Conservation (phyloP, 1,140 invertebrate genomes). For the Triops cancriformis region DNA sequence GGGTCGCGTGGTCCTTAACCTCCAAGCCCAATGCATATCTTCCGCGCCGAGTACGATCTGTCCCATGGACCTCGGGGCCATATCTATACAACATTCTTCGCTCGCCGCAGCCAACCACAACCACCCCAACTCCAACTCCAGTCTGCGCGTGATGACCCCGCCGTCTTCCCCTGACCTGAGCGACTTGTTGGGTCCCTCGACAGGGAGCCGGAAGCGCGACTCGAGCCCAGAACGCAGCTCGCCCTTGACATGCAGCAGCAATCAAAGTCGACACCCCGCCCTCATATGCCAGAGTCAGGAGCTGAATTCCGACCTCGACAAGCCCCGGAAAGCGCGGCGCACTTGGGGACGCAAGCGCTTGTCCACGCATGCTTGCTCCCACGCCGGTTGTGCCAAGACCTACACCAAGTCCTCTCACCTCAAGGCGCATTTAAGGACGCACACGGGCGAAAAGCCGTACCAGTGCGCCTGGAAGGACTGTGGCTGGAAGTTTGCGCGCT, state of each 20-base stretch:
- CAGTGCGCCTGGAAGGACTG: slow-evolving; percentile 65
- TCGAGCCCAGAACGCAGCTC: slow-evolving; percentile 18
- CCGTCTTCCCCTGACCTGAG: slow-evolving; percentile 48
- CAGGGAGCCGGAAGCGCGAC: slow-evolving; percentile 25
- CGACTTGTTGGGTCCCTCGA: slow-evolving; percentile 35
- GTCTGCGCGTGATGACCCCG: slow-evolving; percentile 43
- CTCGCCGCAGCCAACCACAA: background rate
- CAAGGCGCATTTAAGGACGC: slow-evolving; percentile 55
- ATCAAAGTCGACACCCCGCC: slow-evolving; percentile 33
- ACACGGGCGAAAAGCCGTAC: slow-evolving; percentile 65
- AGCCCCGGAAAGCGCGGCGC: slow-evolving; percentile 33
- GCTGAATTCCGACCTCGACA: slow-evolving; percentile 7
- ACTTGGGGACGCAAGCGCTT: slow-evolving; percentile 47
- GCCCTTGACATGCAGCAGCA: slow-evolving; percentile 25
- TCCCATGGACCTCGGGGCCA: slow-evolving; percentile 23
- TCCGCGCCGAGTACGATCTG: slow-evolving; percentile 20
- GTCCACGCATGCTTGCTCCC: slow-evolving; percentile 51
- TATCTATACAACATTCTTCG: slow-evolving; percentile 23
- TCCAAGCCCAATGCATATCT: background rate
- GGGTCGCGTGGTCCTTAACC: slow-evolving; percentile 4
- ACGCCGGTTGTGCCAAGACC: slow-evolving; percentile 54
- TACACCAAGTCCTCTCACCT: slow-evolving; percentile 62
- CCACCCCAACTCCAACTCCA: background rate
- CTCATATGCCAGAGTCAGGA: slow-evolving; percentile 30
- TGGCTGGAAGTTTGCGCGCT: slow-evolving; percentile 60